Evolutionary conservation across 2,113 vertebrate species (phyloP), one percentile per base, ranked within the genome.

Genomic region (Picathartes gymnocephalus): DNA sequence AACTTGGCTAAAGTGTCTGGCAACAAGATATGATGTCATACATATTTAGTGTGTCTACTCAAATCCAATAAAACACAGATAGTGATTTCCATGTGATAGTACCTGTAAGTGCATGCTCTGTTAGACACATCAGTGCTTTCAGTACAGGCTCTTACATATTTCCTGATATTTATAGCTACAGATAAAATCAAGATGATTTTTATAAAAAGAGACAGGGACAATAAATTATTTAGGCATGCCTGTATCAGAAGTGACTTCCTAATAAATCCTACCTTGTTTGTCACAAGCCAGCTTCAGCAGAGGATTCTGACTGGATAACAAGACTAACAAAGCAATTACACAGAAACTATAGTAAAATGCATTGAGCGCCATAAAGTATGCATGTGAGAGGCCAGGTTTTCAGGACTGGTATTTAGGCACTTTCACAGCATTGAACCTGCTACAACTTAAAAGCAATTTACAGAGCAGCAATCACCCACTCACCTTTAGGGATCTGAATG

Each of bases 401-500:
- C 61, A 82, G 25, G 33, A 37, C 25, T 79, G 71, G 20, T 31
- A 54, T 61, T 80, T 65, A 82, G 23, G 14, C 10, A 50, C 15
- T 3, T 45, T 61, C 39, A 50, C 9, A 72, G 39, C 33, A 73
- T 5, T 39, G 39, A 73, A 50, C 23, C 2, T 11, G 40, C 35
- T 35, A 77, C 11, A 73, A 39, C 60, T 77, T n/a, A 81, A 70
- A 93, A 72, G 6, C 23, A 68, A 13, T 68, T 78, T 77, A 60
- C 30, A 72, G 45, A 82, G 50, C 11, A 74, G 30, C 22, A 62
- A 35, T 58, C 23, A 42, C 54, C 19, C 11, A 39, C 92, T 86
- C n/a, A 96, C 96, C 68, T 15, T 7, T 88, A 13, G 90, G 88
- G 18, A 94, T 81, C 54, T 62, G 76, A 73, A 97, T 70, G 35